Base-by-base conservation (phyloP, 2,113 vertebrate genomes). In the Cathartes aura region DNA sequence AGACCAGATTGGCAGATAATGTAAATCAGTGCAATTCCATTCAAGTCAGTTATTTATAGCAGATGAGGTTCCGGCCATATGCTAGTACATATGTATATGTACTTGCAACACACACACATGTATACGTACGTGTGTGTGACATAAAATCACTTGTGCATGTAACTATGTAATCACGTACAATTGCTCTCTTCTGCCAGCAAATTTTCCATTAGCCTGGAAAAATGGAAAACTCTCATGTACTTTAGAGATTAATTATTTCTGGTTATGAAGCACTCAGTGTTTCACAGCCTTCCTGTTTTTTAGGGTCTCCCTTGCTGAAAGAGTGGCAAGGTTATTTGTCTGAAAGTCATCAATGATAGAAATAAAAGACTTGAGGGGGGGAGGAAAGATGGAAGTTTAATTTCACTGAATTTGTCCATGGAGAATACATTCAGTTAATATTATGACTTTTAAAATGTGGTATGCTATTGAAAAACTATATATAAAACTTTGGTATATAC, bases 161-260 rank as follows among this genome's bases (percentile, higher is more conserved):
- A 84, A 34, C 27, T 67, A 22, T 32, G 21, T 59, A 71, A 87
- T 90, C 30, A 83, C 0, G 0, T 32, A 60, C 18, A 74, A 43
- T 29, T 84, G 16, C 60, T 79, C 55, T 93, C n/a, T 84, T 90
- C 68, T 81, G 42, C 32, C 72, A 87, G 24, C 3, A 78, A 27
- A 12, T 56, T 92, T 92, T 95, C 76, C 30, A 29, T 82, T 93
- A 90, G 42, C 43, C 14, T 83, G 63, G 36, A 90, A 92, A 87
- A 89, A 55, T 7, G 6, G 30, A 92, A 93, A 89, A 29, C 4
- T 12, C 10, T 87, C 16, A 52, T 20, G 5, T 93, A 81, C 55
- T 93, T 93, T 26, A 78, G 55, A 90, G 53, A 89, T 87, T 64
- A 95, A 80, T 93, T 92, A 81, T 81, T 95, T 93, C 79, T 92